Evolutionary conservation across 2,113 vertebrate genomes (phyloP).

Genomic region (Eulemur rufifrons): DNA sequence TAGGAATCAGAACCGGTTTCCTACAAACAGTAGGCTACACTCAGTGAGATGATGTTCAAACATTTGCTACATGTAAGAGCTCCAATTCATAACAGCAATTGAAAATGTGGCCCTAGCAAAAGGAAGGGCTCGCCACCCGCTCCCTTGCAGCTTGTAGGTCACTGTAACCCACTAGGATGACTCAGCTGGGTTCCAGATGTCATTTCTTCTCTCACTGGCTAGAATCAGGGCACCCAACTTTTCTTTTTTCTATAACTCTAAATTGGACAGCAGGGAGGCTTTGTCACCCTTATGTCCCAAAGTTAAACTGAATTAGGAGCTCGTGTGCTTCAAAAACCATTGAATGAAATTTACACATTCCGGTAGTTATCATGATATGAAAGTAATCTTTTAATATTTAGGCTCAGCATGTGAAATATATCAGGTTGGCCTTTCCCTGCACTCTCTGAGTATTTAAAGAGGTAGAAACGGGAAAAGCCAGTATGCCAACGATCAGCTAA

Average conservation of each 20-base stretch:
- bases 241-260: neutral
- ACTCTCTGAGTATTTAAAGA: neutral
- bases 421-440: neutral
- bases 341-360: neutral
- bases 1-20: slow-evolving; percentile 16
- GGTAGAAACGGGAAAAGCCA: neutral
- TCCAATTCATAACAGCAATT: neutral
- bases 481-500: neutral
- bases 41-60: slow-evolving; percentile 2
- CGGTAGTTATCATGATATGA: neutral
- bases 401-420: neutral
- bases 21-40: neutral
- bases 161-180: neutral
- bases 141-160: neutral
- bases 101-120: neutral
- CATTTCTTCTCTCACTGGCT: slow-evolving; percentile 6
- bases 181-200: neutral
- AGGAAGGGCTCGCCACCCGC: neutral
- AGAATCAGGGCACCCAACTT: slow-evolving; percentile 12
- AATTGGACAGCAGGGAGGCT: neutral
- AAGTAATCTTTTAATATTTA: slow-evolving; percentile 23
- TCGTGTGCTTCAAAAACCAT: slow-evolving; percentile 21
- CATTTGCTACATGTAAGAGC: neutral
- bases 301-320: neutral
- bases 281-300: neutral